Conservation (phyloP, 2,797 vertebrate species). For the Coregonus ussuriensis region DNA sequence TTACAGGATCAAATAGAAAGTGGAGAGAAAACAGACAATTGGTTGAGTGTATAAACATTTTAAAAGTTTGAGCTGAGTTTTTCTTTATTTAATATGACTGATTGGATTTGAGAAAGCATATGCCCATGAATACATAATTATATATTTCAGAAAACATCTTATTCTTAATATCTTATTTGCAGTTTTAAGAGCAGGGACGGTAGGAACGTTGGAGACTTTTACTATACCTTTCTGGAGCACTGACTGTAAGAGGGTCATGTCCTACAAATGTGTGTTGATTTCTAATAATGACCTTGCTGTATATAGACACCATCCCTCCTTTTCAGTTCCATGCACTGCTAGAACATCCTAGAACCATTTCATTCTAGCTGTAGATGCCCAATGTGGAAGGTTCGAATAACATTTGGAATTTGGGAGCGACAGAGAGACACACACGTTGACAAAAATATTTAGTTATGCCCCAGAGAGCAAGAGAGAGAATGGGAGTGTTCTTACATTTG, state of each 20-base stretch:
- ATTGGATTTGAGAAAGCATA: too few relatives aligned
- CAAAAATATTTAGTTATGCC: background rate
- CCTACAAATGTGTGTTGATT: background rate
- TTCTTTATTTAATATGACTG: too few relatives aligned
- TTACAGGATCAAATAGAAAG: conserved; percentile 21
- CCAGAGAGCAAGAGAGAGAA: background rate
- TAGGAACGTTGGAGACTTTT: background rate
- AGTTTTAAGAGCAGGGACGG: background rate
- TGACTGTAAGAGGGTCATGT: conserved; percentile 60
- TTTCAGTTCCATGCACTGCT: too few relatives aligned
- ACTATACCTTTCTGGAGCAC: conserved; percentile 54
- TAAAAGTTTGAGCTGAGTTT: too few relatives aligned
- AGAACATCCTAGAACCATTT: too few relatives aligned
- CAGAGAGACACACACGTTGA: background rate
- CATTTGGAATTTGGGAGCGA: background rate
- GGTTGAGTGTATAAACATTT: too few relatives aligned
- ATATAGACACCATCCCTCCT: background rate
- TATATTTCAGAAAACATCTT: too few relatives aligned
- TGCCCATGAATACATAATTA: too few relatives aligned
- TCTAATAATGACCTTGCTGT: background rate
- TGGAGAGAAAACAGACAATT: background rate
- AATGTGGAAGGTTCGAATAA: too few relatives aligned
- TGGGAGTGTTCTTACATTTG: conserved; percentile 87
- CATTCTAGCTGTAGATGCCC: too few relatives aligned
- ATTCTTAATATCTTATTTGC: too few relatives aligned